A percentile compares a stretch with the other conserved stretches of the same genome.
Evolutionary conservation across 2,113 vertebrate species (phyloP).

Genomic region (Strigops habroptila): DNA sequence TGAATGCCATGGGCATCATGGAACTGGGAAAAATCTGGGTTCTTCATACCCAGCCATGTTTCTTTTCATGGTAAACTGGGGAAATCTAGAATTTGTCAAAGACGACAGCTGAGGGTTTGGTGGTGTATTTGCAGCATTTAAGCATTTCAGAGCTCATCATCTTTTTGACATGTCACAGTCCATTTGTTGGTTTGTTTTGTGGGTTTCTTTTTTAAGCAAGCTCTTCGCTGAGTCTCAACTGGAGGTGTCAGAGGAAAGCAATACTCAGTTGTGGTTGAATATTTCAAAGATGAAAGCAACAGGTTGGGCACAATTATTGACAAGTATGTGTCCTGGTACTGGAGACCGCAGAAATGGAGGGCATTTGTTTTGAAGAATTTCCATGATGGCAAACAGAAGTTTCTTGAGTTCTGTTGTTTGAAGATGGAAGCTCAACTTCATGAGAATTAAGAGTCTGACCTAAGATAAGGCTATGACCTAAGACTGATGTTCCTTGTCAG

Average conservation of each 20-base stretch:
- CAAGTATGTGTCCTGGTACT: not conserved
- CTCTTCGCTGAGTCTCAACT: not conserved
- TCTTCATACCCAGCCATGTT: not conserved
- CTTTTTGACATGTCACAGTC: not conserved
- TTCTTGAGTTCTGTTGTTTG: not conserved
- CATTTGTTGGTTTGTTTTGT: not conserved
- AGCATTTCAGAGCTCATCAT: not conserved
- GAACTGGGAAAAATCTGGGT: not conserved
- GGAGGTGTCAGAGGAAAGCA: not conserved
- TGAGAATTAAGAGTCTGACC: slow-evolving; percentile 18
- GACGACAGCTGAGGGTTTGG: not conserved
- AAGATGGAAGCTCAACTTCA: slow-evolving; percentile 28
- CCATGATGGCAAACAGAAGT: not conserved
- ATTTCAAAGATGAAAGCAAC: not conserved
- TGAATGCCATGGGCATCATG: not conserved
- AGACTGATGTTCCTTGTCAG: slow-evolving; percentile 17
- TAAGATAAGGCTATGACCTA: slow-evolving; percentile 51
- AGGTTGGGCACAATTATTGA: not conserved
- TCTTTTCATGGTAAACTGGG: not conserved
- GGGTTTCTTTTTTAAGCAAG: not conserved
- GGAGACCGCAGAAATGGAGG: not conserved
- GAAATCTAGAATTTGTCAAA: not conserved
- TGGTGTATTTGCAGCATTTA: not conserved
- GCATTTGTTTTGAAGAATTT: not conserved
- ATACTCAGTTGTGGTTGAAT: not conserved